A percentile compares a stretch with the other conserved stretches of the same genome.
Conservation (phyloP, 2,113 vertebrate genomes). For the Myrmecobius fasciatus region DNA sequence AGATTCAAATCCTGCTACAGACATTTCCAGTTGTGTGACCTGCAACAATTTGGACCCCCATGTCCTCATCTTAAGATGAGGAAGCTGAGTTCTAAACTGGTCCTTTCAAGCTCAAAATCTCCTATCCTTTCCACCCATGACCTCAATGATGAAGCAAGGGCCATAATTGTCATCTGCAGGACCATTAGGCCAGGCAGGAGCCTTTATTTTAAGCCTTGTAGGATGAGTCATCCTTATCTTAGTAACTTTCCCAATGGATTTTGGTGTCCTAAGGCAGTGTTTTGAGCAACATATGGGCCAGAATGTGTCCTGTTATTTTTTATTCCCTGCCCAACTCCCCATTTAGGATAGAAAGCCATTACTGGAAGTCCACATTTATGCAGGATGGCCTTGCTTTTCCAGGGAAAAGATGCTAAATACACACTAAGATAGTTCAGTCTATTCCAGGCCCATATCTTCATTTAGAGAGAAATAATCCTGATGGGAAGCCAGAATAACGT, state of each 20-base stretch:
- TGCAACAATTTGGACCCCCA: not conserved
- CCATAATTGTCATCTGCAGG: not conserved
- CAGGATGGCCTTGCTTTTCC: not conserved
- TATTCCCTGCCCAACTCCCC: accelerated
- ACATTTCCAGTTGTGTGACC: not conserved
- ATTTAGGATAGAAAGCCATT: not conserved
- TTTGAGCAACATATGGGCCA: not conserved
- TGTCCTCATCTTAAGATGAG: not conserved
- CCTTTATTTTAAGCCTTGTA: not conserved
- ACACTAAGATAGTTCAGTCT: not conserved
- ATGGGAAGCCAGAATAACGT: not conserved
- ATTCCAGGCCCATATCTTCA: not conserved
- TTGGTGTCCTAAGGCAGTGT: not conserved
- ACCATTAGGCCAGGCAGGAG: not conserved
- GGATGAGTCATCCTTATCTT: not conserved
- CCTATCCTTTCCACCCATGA: not conserved
- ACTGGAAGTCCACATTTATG: not conserved
- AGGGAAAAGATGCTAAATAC: not conserved
- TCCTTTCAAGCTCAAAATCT: not conserved
- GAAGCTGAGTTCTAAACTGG: not conserved
- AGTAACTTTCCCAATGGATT: not conserved
- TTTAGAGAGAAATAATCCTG: not conserved
- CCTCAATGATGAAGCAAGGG: not conserved
- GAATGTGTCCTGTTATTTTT: not conserved
- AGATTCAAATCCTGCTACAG: not conserved